Evolutionary conservation across 2,113 vertebrate species (phyloP), one percentile per base, ranked within the genome.

Genomic region (Sinocyclocheilus anophthalmus): DNA sequence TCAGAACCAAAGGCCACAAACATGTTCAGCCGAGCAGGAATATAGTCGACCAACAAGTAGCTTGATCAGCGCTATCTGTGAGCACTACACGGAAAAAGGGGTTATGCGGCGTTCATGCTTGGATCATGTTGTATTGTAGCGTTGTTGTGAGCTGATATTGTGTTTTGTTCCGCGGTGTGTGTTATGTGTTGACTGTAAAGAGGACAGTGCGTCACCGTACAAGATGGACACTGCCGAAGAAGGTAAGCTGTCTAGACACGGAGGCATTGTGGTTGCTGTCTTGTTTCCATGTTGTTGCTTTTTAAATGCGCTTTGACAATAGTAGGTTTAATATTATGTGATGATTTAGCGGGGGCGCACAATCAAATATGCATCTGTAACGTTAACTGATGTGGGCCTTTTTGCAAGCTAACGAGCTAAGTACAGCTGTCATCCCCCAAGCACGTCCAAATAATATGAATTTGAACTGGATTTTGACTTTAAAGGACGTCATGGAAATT

Each of bases 171-270:
- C 30, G 59, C 5, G 48, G 24, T 18, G 57, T 50, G 76, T 67
- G 84, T 88, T 88, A 90, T 89, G 90, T 86, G 83, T 89, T 89
- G 83, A 90, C 87, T 86, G 87, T 67, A 77, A 81, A 85, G 73
- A 76, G 80, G 86, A 88, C 89, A 86, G 89, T 89, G 86, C 89
- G 89, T 89, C 89, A 90, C 88, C 59, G 70, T 82, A 67, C 88
- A 90, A 90, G 87, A 91, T 91, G 90, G 90, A 91, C 87, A 89
- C 89, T 84, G 89, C 67, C 37, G 90, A 91, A 72, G 90, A 91
- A 90, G 90, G 90, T 91, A 88, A 81, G 67, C 24, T 75, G 55
- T 57, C 30, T 67, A 61, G 53, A 73, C 69, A 59, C 50, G 13
- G 22, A 55, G 67, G n/a, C 30, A 16, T 3, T 16, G 18, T 26